Evolutionary conservation across 2,113 vertebrate genomes (phyloP).

Genomic region (Charina bottae): DNA sequence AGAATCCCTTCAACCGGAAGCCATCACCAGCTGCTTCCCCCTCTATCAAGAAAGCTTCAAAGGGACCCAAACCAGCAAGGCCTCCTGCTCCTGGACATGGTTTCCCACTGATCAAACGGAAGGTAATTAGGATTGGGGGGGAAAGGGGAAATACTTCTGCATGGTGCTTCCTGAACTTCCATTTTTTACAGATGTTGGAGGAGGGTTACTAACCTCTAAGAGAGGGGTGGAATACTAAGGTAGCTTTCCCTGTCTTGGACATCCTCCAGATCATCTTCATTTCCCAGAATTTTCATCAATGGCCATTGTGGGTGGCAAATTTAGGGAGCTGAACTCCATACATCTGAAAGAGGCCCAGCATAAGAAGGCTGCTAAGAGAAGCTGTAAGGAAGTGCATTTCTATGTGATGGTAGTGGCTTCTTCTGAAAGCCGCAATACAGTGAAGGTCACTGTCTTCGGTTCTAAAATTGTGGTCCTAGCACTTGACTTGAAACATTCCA

Average conservation of each 20-base stretch:
- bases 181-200: neutral
- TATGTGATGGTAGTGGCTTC: neutral
- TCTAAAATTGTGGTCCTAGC: neutral
- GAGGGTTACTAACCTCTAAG: neutral
- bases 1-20: conserved; percentile 93
- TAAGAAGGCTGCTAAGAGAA: neutral
- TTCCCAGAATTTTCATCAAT: neutral
- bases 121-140: conserved; percentile 70
- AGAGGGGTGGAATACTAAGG: neutral
- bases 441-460: neutral
- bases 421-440: neutral
- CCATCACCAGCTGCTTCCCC: conserved; percentile 75
- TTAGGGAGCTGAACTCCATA: neutral
- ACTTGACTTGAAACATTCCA: neutral
- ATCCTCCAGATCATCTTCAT: neutral
- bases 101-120: conserved; percentile 93
- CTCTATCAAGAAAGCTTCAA: conserved; percentile 75
- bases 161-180: accelerated
- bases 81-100: conserved; percentile 85
- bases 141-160: neutral
- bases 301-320: neutral
- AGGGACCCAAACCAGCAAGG: conserved; percentile 79
- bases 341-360: neutral
- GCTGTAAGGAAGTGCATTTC: too few species aligned
- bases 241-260: neutral